These are phyloP conservation scores for Heliconius hewitsoni DNA, from an alignment of 1,140 invertebrate species.

Conservation along the genomic window DNA sequence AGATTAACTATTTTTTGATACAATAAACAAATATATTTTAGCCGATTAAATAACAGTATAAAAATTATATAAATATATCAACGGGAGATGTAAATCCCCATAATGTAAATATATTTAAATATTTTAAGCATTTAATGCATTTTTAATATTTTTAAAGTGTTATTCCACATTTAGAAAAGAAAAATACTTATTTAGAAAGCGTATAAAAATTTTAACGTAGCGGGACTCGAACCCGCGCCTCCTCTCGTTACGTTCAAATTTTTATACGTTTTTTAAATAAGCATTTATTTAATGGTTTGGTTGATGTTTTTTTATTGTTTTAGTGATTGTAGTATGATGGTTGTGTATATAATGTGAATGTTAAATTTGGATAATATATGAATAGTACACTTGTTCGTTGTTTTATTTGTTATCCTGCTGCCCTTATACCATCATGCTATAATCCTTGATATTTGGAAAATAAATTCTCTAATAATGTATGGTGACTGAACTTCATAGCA, in stretches of 20 bases:
- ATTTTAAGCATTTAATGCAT: conserved; percentile 27
- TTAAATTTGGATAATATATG: conserved; percentile 61
- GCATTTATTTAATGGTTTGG: conserved; percentile 28
- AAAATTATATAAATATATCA: background rate
- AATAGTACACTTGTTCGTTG: conserved; percentile 53
- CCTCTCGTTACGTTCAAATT: too few species aligned
- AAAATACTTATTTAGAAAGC: too few species aligned
- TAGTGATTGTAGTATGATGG: conserved; percentile 75
- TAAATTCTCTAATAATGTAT: background rate
- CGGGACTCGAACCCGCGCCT: too few species aligned
- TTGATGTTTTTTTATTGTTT: background rate
- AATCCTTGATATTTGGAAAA: conserved; percentile 25
- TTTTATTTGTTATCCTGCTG: conserved; percentile 62
- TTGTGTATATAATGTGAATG: conserved; percentile 55
- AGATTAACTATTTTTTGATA: too few species aligned
- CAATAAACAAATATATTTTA: too few species aligned
- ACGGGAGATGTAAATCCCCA: background rate
- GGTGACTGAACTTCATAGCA: too few species aligned
- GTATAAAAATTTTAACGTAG: too few species aligned
- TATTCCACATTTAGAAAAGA: too few species aligned
- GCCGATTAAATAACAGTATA: too few species aligned
- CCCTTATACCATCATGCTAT: conserved; percentile 73
- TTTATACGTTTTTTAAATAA: background rate
- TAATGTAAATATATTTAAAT: background rate
- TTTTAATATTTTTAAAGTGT: background rate